These are phyloP conservation scores for Astreopora myriophthalma DNA, from an alignment of 64 coral and sea anemone genomes.

Conservation along the genomic window DNA sequence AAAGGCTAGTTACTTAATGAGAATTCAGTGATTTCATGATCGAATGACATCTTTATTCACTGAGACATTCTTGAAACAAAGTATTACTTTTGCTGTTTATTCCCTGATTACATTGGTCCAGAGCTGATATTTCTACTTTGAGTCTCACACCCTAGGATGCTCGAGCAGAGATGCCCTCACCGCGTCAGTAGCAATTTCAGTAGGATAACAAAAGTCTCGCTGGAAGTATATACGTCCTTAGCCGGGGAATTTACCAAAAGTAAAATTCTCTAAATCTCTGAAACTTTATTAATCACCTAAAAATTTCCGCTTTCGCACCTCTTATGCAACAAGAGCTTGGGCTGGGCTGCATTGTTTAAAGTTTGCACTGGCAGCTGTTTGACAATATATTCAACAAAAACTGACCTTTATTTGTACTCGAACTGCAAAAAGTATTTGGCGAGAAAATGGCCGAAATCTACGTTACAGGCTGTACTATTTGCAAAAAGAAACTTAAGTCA, in stretches of 20 bases:
- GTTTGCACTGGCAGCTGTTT: neutral
- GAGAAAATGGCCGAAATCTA: neutral
- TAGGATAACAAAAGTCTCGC: neutral
- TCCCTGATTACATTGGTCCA: neutral
- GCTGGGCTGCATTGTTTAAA: neutral
- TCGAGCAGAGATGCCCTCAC: neutral
- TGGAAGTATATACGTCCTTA: too few species aligned
- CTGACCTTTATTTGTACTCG: neutral
- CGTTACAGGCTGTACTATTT: neutral
- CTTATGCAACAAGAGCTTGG: neutral
- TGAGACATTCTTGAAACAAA: neutral
- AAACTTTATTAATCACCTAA: neutral
- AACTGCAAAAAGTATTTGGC: neutral
- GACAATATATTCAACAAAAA: neutral
- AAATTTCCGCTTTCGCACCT: constrained; percentile 19
- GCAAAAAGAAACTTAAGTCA: constrained; percentile 8
- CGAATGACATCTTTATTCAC: neutral
- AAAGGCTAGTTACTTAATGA: neutral
- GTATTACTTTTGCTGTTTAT: neutral
- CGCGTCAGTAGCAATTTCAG: neutral
- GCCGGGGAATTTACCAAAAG: too few species aligned
- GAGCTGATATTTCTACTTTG: neutral
- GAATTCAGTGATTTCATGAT: neutral
- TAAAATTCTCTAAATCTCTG: neutral
- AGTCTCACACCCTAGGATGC: neutral